Percentiles rank a stretch among this genome's conserved stretches.
Evolutionary conservation across 2,797 vertebrate species (phyloP).

Genomic region (Sebastes oblongus): DNA sequence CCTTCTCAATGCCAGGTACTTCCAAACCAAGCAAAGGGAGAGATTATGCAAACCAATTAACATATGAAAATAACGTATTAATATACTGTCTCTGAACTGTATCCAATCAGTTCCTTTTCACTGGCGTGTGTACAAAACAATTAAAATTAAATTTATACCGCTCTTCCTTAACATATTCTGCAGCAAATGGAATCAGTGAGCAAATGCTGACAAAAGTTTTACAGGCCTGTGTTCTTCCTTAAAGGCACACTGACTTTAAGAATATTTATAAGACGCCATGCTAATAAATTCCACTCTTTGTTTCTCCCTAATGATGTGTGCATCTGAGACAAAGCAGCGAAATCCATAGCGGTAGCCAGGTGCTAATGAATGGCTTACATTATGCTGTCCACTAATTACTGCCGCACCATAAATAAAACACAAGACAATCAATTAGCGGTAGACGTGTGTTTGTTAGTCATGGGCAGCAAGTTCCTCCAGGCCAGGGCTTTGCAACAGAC

Average conservation of each 20-base stretch:
- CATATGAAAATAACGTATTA: constrained; percentile 99
- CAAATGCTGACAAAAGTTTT: constrained; percentile 94
- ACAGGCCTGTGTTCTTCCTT: constrained; percentile 88
- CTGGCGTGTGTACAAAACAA: constrained; percentile 99
- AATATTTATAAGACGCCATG: constrained; percentile 82
- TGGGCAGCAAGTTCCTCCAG: constrained; percentile 76
- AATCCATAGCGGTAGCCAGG: constrained; percentile 85
- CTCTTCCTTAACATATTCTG: constrained; percentile 97
- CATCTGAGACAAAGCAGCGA: constrained; percentile 85
- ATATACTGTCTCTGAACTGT: constrained; percentile 99
- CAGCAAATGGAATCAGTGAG: constrained; percentile 95
- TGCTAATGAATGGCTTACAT: constrained; percentile 88
- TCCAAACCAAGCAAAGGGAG: constrained; percentile 92
- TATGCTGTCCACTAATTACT: constrained; percentile 88
- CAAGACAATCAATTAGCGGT: constrained; percentile 87
- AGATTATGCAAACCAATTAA: constrained; percentile 99
- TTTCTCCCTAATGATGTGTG: constrained; percentile 85
- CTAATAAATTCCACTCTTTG: constrained; percentile 87
- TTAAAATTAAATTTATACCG: constrained; percentile 99
- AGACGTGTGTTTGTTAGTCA: constrained; percentile 84
- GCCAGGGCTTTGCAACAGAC: constrained; percentile 68
- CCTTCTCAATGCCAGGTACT: constrained; percentile 96
- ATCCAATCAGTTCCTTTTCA: constrained; percentile 99
- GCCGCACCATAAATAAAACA: constrained; percentile 86
- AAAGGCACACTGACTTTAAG: constrained; percentile 84